A percentile compares a stretch with the other conserved stretches of the same genome.
Conservation (phyloP, 2,888 invertebrate species). For the Drosophila greeni region DNA sequence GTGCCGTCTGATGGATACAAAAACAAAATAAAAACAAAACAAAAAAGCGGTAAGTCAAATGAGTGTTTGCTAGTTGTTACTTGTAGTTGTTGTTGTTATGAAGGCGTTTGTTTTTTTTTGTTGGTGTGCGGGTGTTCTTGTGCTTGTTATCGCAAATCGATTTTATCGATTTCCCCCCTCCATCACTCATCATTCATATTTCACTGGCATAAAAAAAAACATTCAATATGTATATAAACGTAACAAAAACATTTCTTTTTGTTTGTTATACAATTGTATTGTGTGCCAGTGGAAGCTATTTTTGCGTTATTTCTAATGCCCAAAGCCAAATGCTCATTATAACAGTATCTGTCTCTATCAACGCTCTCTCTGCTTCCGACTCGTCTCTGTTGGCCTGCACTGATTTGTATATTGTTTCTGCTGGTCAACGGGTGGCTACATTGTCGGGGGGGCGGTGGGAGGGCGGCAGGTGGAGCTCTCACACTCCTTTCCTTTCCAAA, state of each 20-base stretch:
- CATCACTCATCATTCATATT: slow-evolving; percentile 22
- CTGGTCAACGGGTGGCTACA: slow-evolving; percentile 3
- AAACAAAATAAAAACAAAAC: slow-evolving; percentile 52
- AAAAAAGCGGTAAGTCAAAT: slow-evolving; percentile 46
- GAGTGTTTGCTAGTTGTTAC: slow-evolving; percentile 13
- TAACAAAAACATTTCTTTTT: slow-evolving; percentile 31
- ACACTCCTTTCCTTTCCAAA: slow-evolving; percentile 22
- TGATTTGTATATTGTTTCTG: slow-evolving; percentile 21
- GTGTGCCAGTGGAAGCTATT: slow-evolving; percentile 28
- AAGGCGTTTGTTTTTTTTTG: slow-evolving; percentile 12
- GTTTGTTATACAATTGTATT: slow-evolving; percentile 41
- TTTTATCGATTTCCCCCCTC: slow-evolving; percentile 63
- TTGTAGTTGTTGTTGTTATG: slow-evolving; percentile 13
- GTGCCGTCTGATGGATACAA: slow-evolving; percentile 45
- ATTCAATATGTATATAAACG: slow-evolving; percentile 7
- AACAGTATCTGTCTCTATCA: slow-evolving; percentile 25
- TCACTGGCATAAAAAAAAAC: slow-evolving; percentile 11
- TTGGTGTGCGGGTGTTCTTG: slow-evolving; percentile 16
- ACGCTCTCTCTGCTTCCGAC: slow-evolving; percentile 2
- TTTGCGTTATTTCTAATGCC: slow-evolving; percentile 27
- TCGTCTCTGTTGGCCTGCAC: slow-evolving; percentile 17
- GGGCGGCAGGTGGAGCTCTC: slow-evolving; percentile 5
- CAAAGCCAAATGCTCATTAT: slow-evolving; percentile 30
- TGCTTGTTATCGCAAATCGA: slow-evolving; percentile 58
- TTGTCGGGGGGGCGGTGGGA: background rate